These are phyloP conservation scores for Drosophila aff. DNA, from an alignment of 1,140 invertebrate species.

Conservation along the genomic window DNA sequence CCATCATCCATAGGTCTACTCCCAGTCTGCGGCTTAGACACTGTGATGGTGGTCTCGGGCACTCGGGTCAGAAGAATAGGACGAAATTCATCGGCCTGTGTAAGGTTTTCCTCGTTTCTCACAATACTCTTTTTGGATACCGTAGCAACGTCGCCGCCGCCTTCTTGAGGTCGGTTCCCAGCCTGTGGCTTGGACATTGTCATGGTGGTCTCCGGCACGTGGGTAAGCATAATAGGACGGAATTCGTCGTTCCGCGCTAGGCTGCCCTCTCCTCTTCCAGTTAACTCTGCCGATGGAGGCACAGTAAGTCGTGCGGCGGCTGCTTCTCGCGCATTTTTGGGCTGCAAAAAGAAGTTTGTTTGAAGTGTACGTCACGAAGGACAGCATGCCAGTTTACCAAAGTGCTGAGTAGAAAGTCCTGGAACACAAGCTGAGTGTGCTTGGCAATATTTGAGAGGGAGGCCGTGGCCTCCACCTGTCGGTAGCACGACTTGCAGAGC, in stretches of 20 bases:
- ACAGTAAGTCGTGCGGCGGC: slow-evolving; percentile 23
- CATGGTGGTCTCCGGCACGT: slow-evolving; percentile 39
- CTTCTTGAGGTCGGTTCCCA: slow-evolving; percentile 1
- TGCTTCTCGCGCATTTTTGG: slow-evolving; percentile 56
- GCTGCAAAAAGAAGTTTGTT: slow-evolving; percentile 27
- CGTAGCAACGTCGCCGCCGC: no score
- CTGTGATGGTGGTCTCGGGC: slow-evolving; percentile 37
- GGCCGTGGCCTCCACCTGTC: slow-evolving; percentile 78
- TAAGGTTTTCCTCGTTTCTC: not conserved
- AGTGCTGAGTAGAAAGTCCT: slow-evolving; percentile 73
- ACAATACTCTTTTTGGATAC: not conserved
- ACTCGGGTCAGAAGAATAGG: slow-evolving; percentile 54
- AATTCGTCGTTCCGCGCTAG: slow-evolving; percentile 37
- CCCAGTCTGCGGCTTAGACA: slow-evolving; percentile 6
- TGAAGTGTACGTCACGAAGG: not conserved
- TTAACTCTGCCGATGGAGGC: slow-evolving; percentile 4
- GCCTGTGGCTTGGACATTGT: slow-evolving; percentile 7
- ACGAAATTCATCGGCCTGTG: slow-evolving; percentile 47
- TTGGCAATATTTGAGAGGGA: slow-evolving; percentile 81
- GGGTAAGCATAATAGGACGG: slow-evolving; percentile 57
- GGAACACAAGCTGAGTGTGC: slow-evolving; percentile 74
- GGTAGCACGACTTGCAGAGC: slow-evolving; percentile 78
- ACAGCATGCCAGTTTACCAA: slow-evolving; percentile 49
- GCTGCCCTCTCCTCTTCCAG: not conserved
- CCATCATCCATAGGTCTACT: slow-evolving; percentile 4